Conservation (phyloP, 2,888 invertebrate genomes). For the Ceriagrion tenellum region DNA sequence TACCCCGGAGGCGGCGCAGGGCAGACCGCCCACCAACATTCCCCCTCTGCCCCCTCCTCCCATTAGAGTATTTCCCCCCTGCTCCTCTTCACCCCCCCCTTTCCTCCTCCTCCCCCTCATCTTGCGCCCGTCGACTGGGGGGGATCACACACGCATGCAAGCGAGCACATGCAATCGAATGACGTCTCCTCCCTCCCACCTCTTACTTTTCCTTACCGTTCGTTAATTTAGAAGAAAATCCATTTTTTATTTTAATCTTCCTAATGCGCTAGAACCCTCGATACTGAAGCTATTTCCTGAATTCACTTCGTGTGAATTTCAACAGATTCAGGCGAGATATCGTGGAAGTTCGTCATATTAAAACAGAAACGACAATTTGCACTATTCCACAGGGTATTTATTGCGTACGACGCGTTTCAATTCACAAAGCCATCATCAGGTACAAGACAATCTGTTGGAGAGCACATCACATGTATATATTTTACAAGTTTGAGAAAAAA, state of each 20-base stretch:
- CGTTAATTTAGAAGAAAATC: background rate
- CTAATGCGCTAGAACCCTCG: background rate
- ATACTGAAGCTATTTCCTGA: background rate
- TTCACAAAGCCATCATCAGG: too few species aligned
- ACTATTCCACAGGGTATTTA: too few species aligned
- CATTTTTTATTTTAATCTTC: background rate
- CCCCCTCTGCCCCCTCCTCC: background rate
- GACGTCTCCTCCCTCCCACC: background rate
- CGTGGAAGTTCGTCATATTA: too few species aligned
- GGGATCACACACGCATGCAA: background rate
- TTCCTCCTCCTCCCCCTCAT: background rate
- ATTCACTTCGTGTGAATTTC: too few species aligned
- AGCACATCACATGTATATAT: too few species aligned
- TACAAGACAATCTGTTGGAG: too few species aligned
- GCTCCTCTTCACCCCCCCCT: background rate
- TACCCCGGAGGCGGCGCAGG: background rate
- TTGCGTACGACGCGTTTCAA: too few species aligned
- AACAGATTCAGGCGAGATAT: too few species aligned
- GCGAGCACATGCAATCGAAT: background rate
- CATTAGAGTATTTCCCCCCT: background rate
- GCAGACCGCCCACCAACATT: slow-evolving; percentile 16
- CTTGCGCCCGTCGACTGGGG: background rate
- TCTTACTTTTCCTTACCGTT: background rate
- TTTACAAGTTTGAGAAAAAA: too few species aligned
- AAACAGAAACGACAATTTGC: too few species aligned